Evolutionary conservation across 2,113 vertebrate genomes (phyloP), one percentile per base, ranked within the genome.

Genomic region (Neolamprologus sp.): DNA sequence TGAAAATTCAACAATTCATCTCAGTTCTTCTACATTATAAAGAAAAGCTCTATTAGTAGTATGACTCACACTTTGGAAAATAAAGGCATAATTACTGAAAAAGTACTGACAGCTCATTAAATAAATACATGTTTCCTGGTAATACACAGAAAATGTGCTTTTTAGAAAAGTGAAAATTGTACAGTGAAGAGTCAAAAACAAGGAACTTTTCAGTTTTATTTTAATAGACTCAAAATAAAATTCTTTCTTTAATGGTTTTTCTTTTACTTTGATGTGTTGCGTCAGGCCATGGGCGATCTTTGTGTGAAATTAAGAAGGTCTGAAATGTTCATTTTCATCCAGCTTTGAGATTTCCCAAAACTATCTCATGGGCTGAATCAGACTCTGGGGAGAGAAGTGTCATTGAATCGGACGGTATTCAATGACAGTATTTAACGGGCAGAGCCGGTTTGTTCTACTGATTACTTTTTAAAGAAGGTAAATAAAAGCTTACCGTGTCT

Each of bases 361-460:
- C 0, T 45, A 7, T 75, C 8, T 0, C 2, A 0, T 75, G 42
- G 42, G 21, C 37, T 73, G 13, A 42, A 10, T 73, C 21, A 42
- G 2, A 73, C 40, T 45, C 37, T 7, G 21, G 65, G 40, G 21
- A 16, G 37, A 73, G 68, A 73, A 4, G 6, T 47, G 40, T 73
- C 68, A 47, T 21, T 21, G 12, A 71, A 42, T 23, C 4, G 14
- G 1, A 26, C 1, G 5, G 40, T 47, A 31, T 75, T 75, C 10
- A 63, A 1, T 28, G 40, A 75, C 23, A 47, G 14, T 49, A 31
- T 31, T 78, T 78, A 65, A 2, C 0, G 0, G 4, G 10, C 16
- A 49, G 16, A 49, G 71, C 16, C 2, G 2, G 42, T 31, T 78
- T 51, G 71, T 78, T 49, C 3, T 11, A 31, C 0, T 31, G 16